Evolutionary conservation across 2,888 invertebrate genomes (phyloP).

Genomic region (Stegana nigrithorax): DNA sequence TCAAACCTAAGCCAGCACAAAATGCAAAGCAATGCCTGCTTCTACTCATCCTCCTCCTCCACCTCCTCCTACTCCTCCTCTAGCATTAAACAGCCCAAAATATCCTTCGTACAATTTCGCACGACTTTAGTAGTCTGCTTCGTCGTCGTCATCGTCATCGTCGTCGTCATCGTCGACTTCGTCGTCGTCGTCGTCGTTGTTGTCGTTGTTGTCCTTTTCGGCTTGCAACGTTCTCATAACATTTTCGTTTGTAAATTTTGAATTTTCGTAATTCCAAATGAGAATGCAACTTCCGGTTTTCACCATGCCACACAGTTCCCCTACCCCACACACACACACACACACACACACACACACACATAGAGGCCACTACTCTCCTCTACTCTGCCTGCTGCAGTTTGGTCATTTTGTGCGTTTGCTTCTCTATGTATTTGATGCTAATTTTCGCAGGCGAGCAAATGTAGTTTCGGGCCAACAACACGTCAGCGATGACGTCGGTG

Average conservation of each 20-base stretch:
- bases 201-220: not conserved
- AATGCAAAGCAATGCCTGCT: slow-evolving; percentile 6
- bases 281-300: slow-evolving; percentile 52
- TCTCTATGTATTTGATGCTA: slow-evolving; percentile 56
- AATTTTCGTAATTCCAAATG: slow-evolving; percentile 66
- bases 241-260: slow-evolving; percentile 64
- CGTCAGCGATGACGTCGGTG: not conserved
- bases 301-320: not conserved
- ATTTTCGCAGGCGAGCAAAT: slow-evolving; percentile 55
- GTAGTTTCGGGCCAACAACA: too few relatives aligned
- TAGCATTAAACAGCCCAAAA: not conserved
- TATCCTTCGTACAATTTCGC: too few relatives aligned
- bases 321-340: slow-evolving; percentile 11
- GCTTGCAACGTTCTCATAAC: slow-evolving; percentile 51
- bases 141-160: not conserved
- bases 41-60: not conserved
- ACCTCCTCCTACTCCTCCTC: not conserved
- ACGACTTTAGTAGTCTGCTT: too few relatives aligned
- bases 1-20: not conserved
- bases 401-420: slow-evolving; percentile 66
- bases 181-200: not conserved
- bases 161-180: not conserved
- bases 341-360: not conserved
- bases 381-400: slow-evolving; percentile 40
- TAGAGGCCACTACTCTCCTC: not conserved